Evolutionary conservation across 2,113 vertebrate genomes (phyloP), one percentile per base, ranked within the genome.

Genomic region (Dendrocopos noguchii): DNA sequence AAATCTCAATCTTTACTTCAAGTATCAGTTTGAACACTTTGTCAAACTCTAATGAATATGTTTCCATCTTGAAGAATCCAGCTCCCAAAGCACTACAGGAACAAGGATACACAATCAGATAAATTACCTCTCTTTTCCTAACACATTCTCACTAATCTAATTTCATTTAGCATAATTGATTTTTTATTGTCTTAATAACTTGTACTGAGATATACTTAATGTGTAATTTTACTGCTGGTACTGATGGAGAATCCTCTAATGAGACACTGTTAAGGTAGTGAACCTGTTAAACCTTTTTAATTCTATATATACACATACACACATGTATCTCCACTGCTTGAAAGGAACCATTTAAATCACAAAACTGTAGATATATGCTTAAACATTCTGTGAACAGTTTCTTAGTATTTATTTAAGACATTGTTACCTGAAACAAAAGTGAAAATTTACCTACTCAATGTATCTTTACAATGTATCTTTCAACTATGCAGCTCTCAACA

Each of bases 1-100:
- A 92, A 94, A 91, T 87, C 87, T 84, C 84, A 93, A 64, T 87
- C 83, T 93, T 94, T 85, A 39, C 4, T 68, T 72, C 88, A 90
- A 55, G 84, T 88, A 93, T 72, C 34, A 95, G 24, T 92, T 44
- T 66, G 57, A 82, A 79, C 44, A 82, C 42, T 82, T 94, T 87
- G 39, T 91, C 73, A 75, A 57, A 71, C 63, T 53, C 13, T 63
- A 79, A 77, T 36, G 28, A 39, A 29, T 80, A 57, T 47, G 46
- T 79, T 86, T 28, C 39, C 15, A 53, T 71, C 88, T 83, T 72
- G 84, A 95, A 90, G 66, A 91, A 75, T 80, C 78, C 90, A 72
- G 21, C 79, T 95, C 80, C 87, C 15, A 80, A 90, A 86, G 60
- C 13, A 72, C 67, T 56, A 73, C 73, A 89, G 56, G 78, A 88